phyloP scores from a whole-genome alignment of 2,113 vertebrate species.

The Apteryx owenii region DNA sequence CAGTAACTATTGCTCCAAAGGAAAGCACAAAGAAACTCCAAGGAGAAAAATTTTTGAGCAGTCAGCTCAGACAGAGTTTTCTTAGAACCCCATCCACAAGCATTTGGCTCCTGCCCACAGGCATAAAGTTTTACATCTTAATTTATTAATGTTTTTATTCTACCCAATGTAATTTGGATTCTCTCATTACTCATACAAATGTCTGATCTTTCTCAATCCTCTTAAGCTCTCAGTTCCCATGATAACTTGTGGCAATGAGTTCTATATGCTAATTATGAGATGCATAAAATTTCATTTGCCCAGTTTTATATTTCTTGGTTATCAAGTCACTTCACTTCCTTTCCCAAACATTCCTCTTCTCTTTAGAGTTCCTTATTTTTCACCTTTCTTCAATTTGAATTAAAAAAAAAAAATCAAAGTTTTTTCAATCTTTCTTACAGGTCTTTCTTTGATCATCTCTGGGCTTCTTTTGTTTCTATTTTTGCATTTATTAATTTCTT shows the following conservation, averaged over 20 bases:
- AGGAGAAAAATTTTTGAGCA: not conserved
- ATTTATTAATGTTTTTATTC: constrained; percentile 9
- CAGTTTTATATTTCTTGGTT: not conserved
- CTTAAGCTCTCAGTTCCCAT: not conserved
- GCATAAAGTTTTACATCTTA: not conserved
- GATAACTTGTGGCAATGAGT: not conserved
- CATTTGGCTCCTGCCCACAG: not conserved
- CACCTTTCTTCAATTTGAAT: not conserved
- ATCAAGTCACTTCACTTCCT: not conserved
- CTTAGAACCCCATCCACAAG: not conserved
- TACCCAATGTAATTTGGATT: not conserved
- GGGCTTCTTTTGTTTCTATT: not conserved
- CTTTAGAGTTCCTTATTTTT: not conserved
- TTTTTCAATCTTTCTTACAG: not conserved
- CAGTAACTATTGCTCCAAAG: not conserved
- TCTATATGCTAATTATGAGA: not conserved
- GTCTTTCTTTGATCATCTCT: not conserved
- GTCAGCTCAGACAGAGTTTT: not conserved
- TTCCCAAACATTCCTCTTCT: not conserved
- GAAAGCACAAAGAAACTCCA: not conserved
- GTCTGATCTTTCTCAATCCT: not conserved
- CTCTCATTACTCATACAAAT: not conserved
- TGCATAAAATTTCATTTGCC: constrained; percentile 10
- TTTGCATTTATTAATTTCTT: not conserved
- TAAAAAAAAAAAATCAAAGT: not conserved